phyloP scores from a whole-genome alignment of 1,140 invertebrate species.

The Panulirus ornatus region DNA sequence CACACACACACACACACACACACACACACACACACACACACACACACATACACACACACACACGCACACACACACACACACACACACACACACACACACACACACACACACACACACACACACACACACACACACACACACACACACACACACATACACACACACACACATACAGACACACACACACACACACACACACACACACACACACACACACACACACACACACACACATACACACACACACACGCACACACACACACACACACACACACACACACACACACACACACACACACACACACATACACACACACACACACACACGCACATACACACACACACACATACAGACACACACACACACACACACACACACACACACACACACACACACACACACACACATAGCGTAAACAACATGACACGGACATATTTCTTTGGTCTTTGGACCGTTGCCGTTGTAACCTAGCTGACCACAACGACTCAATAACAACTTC shows the following conservation, averaged over 20 bases:
- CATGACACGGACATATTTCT: too few species aligned
- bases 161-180: conserved; percentile 21
- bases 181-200: conserved; percentile 34
- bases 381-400: conserved; percentile 24
- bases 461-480: too few species aligned
- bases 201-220: conserved; percentile 34
- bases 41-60: too few species aligned
- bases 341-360: background rate
- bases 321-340: conserved; percentile 7
- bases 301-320: conserved; percentile 16
- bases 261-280: background rate
- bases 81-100: too few species aligned
- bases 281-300: conserved; percentile 10
- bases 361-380: conserved; percentile 31
- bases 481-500: too few species aligned
- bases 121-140: conserved; percentile 10
- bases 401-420: too few species aligned
- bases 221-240: background rate
- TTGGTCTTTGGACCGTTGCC: too few species aligned
- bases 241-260: background rate
- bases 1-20: conserved; percentile 36
- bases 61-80: too few species aligned
- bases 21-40: background rate
- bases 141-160: conserved; percentile 3
- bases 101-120: background rate